Conservation (phyloP, 2,888 invertebrate species). For the Tetropium fuscum region DNA sequence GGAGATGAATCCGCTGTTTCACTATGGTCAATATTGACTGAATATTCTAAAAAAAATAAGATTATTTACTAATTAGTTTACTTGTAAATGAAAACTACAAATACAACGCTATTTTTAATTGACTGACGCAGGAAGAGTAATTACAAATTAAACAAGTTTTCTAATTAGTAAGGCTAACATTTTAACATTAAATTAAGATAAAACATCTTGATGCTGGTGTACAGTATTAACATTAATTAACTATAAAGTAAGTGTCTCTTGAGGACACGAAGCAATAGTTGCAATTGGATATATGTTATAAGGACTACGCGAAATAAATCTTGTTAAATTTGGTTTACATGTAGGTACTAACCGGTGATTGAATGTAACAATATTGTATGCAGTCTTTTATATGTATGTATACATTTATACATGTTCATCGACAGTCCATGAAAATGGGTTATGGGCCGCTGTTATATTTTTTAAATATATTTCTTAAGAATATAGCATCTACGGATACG, state of each 20-base stretch:
- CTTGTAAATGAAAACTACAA: background rate
- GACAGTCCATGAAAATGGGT: no score
- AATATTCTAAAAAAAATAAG: background rate
- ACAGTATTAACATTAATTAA: conserved; percentile 1
- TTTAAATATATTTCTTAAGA: no score
- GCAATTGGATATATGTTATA: no score
- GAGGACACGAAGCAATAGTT: no score
- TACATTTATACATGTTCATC: no score
- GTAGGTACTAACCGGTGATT: no score
- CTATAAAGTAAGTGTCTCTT: background rate
- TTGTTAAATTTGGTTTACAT: no score
- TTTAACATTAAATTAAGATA: background rate
- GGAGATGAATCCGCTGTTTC: background rate
- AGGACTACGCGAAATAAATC: no score
- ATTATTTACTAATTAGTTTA: conserved; percentile 5
- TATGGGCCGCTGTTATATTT: no score
- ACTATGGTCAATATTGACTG: background rate
- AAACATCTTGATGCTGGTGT: background rate
- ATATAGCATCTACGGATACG: no score
- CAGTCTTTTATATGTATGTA: no score
- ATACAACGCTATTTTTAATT: conserved; percentile 1
- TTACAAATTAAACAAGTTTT: conserved; percentile 6
- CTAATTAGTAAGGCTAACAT: background rate
- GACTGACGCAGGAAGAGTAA: background rate
- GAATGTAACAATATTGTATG: no score